Percentiles rank a stretch among this genome's conserved stretches.
These are phyloP conservation scores for Acarapis woodi DNA, from an alignment of 1,140 invertebrate genomes.

Conservation along the genomic window DNA sequence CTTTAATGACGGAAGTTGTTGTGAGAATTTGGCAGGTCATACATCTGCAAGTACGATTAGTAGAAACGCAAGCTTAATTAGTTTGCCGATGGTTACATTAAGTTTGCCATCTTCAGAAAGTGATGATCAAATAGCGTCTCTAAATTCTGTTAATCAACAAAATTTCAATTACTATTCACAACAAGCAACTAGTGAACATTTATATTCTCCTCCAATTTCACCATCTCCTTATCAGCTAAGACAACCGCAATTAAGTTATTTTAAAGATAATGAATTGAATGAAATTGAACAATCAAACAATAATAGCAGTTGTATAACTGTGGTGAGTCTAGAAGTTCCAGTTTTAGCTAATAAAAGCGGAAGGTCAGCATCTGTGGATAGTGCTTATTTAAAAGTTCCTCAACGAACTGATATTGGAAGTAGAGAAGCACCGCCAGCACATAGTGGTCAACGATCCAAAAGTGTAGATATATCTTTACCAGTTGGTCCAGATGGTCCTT, in stretches of 20 bases:
- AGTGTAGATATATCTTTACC: conserved; percentile 69
- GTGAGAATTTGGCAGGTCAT: neutral
- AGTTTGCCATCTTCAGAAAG: neutral
- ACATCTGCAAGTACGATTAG: neutral
- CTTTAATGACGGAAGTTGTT: too few species aligned
- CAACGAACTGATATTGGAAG: conserved; percentile 8
- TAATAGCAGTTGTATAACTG: conserved; percentile 16
- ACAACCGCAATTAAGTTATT: too few species aligned
- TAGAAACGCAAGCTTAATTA: too few species aligned
- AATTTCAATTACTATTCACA: too few species aligned
- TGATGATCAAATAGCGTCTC: too few species aligned
- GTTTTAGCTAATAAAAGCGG: conserved; percentile 6
- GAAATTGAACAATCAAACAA: conserved; percentile 15
- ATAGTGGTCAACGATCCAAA: conserved; percentile 30
- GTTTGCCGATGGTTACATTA: neutral
- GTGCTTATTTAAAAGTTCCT: conserved; percentile 25
- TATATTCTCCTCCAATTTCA: too few species aligned
- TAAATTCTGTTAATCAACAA: too few species aligned
- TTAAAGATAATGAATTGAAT: too few species aligned
- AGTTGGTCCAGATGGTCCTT: conserved; percentile 25
- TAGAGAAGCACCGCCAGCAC: conserved; percentile 15
- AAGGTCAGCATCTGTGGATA: conserved; percentile 12
- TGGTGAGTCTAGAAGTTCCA: conserved; percentile 12
- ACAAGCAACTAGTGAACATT: too few species aligned
- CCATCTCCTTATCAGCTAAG: too few species aligned